Evolutionary conservation across 2,888 invertebrate species (phyloP).

Genomic region (Leptura quadrifasciata): DNA sequence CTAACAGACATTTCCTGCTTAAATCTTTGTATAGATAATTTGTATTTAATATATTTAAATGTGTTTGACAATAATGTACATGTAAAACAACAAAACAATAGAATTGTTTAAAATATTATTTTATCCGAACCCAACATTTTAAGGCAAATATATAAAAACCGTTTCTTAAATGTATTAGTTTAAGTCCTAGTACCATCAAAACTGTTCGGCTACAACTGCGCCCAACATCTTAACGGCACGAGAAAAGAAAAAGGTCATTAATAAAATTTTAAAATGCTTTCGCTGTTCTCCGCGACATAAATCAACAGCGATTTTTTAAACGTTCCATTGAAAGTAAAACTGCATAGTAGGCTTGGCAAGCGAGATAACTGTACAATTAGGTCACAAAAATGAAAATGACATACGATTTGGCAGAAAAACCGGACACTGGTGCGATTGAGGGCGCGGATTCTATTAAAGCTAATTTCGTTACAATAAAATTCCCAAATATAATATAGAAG

Average conservation of each 20-base stretch:
- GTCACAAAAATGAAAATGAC: slow-evolving; percentile 57
- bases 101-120: too few relatives aligned
- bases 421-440: slow-evolving; percentile 22
- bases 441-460: slow-evolving; percentile 21
- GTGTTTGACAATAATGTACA: too few relatives aligned
- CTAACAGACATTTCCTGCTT: too few relatives aligned
- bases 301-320: slow-evolving; percentile 46
- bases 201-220: neutral
- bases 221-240: neutral
- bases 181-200: too few relatives aligned
- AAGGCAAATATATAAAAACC: too few relatives aligned
- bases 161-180: too few relatives aligned
- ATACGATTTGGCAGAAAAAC: slow-evolving; percentile 58
- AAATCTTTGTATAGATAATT: too few relatives aligned
- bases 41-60: too few relatives aligned
- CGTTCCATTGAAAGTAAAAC: slow-evolving; percentile 56
- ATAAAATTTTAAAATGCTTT: slow-evolving; percentile 23
- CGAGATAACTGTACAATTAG: slow-evolving; percentile 51
- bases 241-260: neutral
- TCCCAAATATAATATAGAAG: neutral
- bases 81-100: too few relatives aligned
- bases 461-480: neutral
- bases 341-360: slow-evolving; percentile 55
- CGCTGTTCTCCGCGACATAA: slow-evolving; percentile 43
- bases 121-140: too few relatives aligned